These are phyloP conservation scores for Mesitornis unicolor DNA, from an alignment of 2,113 vertebrate species.

Conservation along the genomic window DNA sequence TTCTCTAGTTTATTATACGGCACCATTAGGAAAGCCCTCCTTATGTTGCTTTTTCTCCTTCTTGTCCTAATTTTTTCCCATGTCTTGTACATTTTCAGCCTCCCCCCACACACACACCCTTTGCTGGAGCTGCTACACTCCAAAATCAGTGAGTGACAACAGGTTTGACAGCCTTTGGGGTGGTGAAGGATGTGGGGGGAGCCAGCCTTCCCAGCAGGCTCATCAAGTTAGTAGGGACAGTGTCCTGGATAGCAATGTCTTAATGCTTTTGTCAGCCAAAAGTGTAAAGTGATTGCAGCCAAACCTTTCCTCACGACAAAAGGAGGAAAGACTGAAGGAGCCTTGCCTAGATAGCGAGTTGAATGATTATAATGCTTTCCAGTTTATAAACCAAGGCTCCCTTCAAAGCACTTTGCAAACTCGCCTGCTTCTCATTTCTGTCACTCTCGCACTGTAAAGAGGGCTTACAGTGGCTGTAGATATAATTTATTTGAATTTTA, in stretches of 20 bases:
- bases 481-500: neutral
- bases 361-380: neutral
- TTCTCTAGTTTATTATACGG: neutral
- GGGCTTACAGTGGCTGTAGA: neutral
- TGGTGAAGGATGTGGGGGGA: neutral
- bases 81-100: neutral
- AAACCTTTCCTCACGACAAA: slow-evolving; percentile 4
- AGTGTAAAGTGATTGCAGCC: neutral
- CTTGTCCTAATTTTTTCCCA: neutral
- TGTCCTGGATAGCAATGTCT: neutral
- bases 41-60: neutral
- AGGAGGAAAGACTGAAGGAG: neutral
- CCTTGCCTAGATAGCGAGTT: neutral
- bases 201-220: neutral
- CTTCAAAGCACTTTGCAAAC: neutral
- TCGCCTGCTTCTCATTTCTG: neutral
- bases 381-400: neutral
- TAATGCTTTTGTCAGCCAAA: slow-evolving; percentile 6
- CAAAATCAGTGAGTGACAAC: neutral
- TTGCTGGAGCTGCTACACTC: neutral
- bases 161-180: slow-evolving; percentile 20
- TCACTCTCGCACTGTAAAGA: neutral
- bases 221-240: neutral
- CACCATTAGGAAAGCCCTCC: neutral
- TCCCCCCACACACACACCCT: neutral